Evolutionary conservation across 2,113 vertebrate species (phyloP).

Genomic region (Madoqua kirkii): DNA sequence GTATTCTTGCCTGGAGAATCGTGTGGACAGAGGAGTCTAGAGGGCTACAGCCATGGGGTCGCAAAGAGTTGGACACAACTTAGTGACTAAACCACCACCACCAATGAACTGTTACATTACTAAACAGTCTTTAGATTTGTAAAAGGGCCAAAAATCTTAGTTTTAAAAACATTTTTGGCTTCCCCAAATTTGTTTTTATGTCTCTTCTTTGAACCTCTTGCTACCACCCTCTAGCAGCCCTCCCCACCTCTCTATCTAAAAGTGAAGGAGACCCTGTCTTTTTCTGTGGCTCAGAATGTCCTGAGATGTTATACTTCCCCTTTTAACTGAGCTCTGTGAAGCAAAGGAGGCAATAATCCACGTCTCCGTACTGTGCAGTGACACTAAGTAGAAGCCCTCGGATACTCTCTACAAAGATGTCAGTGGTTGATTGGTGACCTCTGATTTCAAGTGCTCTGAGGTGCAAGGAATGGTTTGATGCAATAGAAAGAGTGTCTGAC

Average conservation of each 20-base stretch:
- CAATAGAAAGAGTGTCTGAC: not conserved
- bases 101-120: not conserved
- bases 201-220: not conserved
- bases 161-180: not conserved
- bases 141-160: not conserved
- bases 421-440: not conserved
- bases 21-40: not conserved
- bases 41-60: not conserved
- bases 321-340: not conserved
- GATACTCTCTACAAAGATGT: accelerated
- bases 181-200: not conserved
- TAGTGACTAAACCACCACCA: not conserved
- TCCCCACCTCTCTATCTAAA: not conserved
- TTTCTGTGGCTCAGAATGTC: not conserved
- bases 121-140: not conserved
- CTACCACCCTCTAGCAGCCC: not conserved
- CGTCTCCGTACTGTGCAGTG: not conserved
- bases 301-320: not conserved
- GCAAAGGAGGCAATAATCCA: not conserved
- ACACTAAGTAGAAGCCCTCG: not conserved
- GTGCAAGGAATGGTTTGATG: too few species aligned
- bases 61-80: not conserved
- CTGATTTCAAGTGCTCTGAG: not conserved
- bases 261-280: not conserved
- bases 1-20: not conserved